Conservation (phyloP, 2,113 vertebrate genomes). For the Lucifuga dentata region DNA sequence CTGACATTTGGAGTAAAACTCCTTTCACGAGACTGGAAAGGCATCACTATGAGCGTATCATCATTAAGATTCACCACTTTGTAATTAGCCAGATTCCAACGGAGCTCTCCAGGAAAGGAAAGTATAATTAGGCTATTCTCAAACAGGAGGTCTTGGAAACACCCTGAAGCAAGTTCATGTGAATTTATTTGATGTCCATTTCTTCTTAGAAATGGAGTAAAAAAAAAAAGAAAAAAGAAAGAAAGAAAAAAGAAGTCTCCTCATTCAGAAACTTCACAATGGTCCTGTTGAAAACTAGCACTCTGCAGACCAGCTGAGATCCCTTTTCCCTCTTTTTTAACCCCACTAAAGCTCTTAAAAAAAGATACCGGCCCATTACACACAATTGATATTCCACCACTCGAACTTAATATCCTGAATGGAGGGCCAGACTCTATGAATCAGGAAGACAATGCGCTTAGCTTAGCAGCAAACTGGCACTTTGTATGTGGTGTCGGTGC, state of each 20-base stretch:
- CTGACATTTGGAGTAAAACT: constrained; percentile 27
- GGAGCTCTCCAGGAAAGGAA: constrained; percentile 65
- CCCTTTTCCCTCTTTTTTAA: constrained; percentile 74
- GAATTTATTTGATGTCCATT: constrained; percentile 83
- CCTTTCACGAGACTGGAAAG: constrained; percentile 49
- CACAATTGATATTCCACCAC: constrained; percentile 84
- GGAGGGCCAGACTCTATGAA: constrained; percentile 83
- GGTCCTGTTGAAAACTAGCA: constrained; percentile 74
- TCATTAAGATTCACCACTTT: constrained; percentile 70
- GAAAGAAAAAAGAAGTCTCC: constrained; percentile 72
- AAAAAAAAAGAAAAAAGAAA: constrained; percentile 70
- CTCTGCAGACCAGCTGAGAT: constrained; percentile 78
- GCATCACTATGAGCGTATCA: constrained; percentile 56
- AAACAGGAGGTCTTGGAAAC: constrained; percentile 72
- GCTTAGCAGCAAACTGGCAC: constrained; percentile 93
- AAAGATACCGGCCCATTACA: constrained; percentile 79
- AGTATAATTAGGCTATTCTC: constrained; percentile 80
- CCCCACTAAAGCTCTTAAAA: constrained; percentile 79
- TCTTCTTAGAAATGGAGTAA: constrained; percentile 74
- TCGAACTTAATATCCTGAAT: constrained; percentile 85
- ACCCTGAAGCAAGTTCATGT: constrained; percentile 79
- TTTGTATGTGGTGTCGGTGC: constrained; percentile 90
- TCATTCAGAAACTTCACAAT: constrained; percentile 76
- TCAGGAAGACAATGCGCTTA: constrained; percentile 85
- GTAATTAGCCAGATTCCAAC: constrained; percentile 72